phyloP scores from a whole-genome alignment of 2,113 vertebrate species.

The Lepus europaeus region DNA sequence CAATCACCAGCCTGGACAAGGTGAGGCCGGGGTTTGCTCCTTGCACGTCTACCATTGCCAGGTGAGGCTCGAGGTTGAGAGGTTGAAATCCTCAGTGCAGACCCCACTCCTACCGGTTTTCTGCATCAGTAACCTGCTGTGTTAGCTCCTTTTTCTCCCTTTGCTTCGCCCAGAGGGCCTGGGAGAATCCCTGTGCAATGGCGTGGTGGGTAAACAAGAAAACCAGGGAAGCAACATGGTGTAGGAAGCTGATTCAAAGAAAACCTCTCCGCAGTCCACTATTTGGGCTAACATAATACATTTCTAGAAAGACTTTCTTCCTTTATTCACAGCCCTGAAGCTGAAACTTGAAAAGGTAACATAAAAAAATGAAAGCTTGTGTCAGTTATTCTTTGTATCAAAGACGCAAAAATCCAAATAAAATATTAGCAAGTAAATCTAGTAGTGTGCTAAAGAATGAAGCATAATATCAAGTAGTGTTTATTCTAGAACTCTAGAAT shows the following conservation, averaged over 20 bases:
- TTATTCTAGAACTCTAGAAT: not conserved
- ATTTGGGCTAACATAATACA: slow-evolving; percentile 27
- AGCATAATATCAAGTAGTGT: not conserved
- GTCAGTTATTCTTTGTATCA: not conserved
- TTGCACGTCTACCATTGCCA: not conserved
- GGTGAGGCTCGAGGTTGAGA: not conserved
- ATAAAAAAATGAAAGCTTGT: not conserved
- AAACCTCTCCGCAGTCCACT: slow-evolving; percentile 13
- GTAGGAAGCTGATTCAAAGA: slow-evolving; percentile 26
- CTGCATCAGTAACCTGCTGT: not conserved
- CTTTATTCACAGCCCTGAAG: not conserved
- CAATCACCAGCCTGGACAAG: not conserved
- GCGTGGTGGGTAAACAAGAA: not conserved
- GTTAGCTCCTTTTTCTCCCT: not conserved
- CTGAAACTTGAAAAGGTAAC: slow-evolving; percentile 24
- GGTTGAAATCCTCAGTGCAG: not conserved
- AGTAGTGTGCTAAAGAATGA: slow-evolving; percentile 3
- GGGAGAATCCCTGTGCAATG: not conserved
- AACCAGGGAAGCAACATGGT: not conserved
- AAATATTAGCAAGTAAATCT: slow-evolving; percentile 42
- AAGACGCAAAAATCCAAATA: slow-evolving; percentile 41
- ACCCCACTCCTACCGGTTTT: not conserved
- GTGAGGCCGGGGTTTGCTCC: not conserved
- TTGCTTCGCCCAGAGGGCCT: not conserved
- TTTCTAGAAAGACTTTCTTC: slow-evolving; percentile 36